Evolutionary conservation across 2,888 invertebrate genomes (phyloP).

Genomic region (Phasia obesa): DNA sequence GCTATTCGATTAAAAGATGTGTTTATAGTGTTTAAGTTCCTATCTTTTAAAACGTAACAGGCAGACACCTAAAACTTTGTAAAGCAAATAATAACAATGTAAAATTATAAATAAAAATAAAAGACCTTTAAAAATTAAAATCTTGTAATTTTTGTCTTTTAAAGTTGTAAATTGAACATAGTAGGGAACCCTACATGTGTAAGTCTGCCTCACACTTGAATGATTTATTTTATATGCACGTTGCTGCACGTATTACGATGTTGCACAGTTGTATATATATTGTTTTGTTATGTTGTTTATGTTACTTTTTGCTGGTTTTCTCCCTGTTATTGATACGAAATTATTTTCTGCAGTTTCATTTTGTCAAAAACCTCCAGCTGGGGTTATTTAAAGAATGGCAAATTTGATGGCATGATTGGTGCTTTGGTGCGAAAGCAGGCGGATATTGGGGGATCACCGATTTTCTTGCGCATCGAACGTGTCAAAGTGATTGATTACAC

Average conservation of each 20-base stretch:
- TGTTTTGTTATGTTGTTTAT: constrained; percentile 48
- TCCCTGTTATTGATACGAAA: constrained; percentile 29
- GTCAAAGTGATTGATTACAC: constrained; percentile 85
- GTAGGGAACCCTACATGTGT: too few relatives aligned
- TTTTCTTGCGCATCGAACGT: constrained; percentile 86
- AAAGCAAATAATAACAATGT: too few relatives aligned
- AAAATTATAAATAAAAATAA: too few relatives aligned
- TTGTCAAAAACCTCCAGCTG: constrained; percentile 84
- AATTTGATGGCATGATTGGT: constrained; percentile 86
- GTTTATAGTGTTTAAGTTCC: too few relatives aligned
- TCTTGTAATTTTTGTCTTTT: too few relatives aligned
- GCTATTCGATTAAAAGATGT: too few relatives aligned
- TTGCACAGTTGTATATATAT: constrained; percentile 12
- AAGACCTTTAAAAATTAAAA: too few relatives aligned
- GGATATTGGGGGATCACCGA: constrained; percentile 87
- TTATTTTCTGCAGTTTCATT: constrained; percentile 74
- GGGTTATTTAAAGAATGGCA: constrained; percentile 85
- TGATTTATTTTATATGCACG: neutral
- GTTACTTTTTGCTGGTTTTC: constrained; percentile 5
- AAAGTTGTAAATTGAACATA: too few relatives aligned
- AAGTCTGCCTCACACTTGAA: too few relatives aligned
- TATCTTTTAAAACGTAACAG: too few relatives aligned
- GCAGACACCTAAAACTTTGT: too few relatives aligned
- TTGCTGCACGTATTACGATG: neutral
- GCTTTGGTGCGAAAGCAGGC: constrained; percentile 84